phyloP scores from a whole-genome alignment of 2,888 invertebrate species.

The Sinhomidia bicolor region DNA sequence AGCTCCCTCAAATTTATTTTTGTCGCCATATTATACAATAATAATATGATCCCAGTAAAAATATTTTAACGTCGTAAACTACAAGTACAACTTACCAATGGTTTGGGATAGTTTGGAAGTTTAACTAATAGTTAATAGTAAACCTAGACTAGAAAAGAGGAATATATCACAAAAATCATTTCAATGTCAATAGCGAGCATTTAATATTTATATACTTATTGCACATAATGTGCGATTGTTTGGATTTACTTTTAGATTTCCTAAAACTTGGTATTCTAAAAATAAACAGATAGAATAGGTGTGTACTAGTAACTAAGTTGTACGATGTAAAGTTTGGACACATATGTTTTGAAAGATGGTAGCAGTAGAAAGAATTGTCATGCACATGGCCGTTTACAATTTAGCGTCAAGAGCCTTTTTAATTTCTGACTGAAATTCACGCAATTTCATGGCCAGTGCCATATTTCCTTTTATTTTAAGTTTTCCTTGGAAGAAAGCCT shows the following conservation, averaged over 20 bases:
- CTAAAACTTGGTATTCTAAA: too few species aligned
- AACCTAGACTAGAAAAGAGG: not conserved
- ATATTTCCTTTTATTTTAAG: slow-evolving; percentile 93
- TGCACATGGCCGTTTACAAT: slow-evolving; percentile 71
- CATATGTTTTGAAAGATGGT: not conserved
- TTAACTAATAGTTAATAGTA: not conserved
- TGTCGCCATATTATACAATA: too few species aligned
- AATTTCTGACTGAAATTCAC: slow-evolving; percentile 86
- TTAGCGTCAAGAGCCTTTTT: slow-evolving; percentile 80
- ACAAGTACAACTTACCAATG: slow-evolving; percentile 1
- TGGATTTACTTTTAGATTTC: too few species aligned
- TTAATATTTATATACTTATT: too few species aligned
- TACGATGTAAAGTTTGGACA: slow-evolving; percentile 9
- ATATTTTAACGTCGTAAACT: too few species aligned
- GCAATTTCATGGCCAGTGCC: slow-evolving; percentile 96
- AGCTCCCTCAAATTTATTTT: too few species aligned
- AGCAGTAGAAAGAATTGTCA: not conserved
- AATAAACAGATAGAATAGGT: not conserved
- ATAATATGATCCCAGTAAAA: too few species aligned
- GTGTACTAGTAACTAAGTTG: not conserved
- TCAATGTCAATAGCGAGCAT: too few species aligned
- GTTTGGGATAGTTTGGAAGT: not conserved
- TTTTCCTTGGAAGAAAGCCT: slow-evolving; percentile 98
- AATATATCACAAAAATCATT: slow-evolving; percentile 12
- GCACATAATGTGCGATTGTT: not conserved